Evolutionary conservation across 2,888 invertebrate species (phyloP).

Genomic region (Heliconius ismenius): DNA sequence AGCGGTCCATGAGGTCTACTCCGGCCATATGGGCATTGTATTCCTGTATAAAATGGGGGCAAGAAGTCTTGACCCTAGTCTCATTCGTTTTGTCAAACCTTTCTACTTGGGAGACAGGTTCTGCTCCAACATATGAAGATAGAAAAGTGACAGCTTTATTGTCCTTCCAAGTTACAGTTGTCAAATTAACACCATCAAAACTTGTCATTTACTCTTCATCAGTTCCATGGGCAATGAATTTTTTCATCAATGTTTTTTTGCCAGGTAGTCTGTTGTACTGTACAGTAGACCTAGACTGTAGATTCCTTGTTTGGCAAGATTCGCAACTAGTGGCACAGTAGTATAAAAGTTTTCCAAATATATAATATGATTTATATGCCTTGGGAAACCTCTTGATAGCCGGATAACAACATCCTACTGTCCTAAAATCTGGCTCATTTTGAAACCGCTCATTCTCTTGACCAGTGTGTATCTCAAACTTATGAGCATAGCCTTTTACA

Average conservation of each 20-base stretch:
- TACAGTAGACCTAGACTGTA: constrained; percentile 47
- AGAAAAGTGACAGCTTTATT: constrained; percentile 50
- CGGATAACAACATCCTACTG: not conserved
- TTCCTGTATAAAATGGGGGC: constrained; percentile 48
- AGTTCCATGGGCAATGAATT: constrained; percentile 49
- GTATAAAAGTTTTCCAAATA: constrained; percentile 52
- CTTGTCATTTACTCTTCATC: constrained; percentile 50
- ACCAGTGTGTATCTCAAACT: constrained; percentile 13
- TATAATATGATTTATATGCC: constrained; percentile 48
- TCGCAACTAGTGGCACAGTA: constrained; percentile 48
- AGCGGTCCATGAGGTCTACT: constrained; percentile 52
- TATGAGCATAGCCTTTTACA: constrained; percentile 13
- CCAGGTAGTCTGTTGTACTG: constrained; percentile 49
- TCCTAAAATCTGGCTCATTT: constrained; percentile 1
- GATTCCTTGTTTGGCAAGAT: constrained; percentile 51
- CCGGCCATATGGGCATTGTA: constrained; percentile 60
- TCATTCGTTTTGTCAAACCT: constrained; percentile 49
- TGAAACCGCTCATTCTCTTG: constrained; percentile 5
- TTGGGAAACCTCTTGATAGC: constrained; percentile 2
- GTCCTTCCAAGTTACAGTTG: too few relatives aligned
- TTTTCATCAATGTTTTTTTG: constrained; percentile 50
- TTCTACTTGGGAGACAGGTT: constrained; percentile 46
- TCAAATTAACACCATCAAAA: constrained; percentile 41
- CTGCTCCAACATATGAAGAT: constrained; percentile 53
- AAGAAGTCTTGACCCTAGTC: constrained; percentile 6